Conservation (phyloP, 2,113 vertebrate genomes). For the Lagopus muta region DNA sequence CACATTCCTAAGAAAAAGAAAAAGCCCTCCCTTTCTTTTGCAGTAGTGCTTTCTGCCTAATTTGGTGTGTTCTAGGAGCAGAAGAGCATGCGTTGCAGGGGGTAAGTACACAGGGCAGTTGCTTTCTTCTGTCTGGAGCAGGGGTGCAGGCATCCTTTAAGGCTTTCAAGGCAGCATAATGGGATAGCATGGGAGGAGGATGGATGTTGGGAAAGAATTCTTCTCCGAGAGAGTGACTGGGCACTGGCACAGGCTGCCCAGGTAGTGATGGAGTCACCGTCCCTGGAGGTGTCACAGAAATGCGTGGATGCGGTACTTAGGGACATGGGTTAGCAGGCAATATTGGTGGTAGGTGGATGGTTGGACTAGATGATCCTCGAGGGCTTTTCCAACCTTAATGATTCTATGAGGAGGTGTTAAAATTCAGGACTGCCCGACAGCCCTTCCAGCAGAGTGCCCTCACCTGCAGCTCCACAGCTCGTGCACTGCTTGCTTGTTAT, state of each 20-base stretch:
- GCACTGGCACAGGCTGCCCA: too few relatives aligned
- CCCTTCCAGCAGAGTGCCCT: background rate
- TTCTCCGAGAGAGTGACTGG: too few relatives aligned
- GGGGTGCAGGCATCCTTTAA: background rate
- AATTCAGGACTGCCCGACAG: background rate
- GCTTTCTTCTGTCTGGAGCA: background rate
- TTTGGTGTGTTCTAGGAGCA: background rate
- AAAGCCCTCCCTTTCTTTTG: background rate
- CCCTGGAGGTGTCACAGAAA: too few relatives aligned
- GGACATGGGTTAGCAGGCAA: too few relatives aligned
- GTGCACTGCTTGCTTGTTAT: background rate
- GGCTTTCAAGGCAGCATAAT: background rate
- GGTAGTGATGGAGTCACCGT: too few relatives aligned
- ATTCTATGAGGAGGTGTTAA: background rate
- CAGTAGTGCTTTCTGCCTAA: conserved; percentile 2
- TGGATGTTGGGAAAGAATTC: too few relatives aligned
- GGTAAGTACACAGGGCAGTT: fast-evolving
- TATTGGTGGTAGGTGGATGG: too few relatives aligned
- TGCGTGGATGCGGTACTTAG: too few relatives aligned
- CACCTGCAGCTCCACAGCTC: background rate
- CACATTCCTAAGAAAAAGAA: conserved; percentile 18
- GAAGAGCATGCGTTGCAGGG: background rate
- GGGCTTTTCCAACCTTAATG: too few relatives aligned
- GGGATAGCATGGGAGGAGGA: background rate
- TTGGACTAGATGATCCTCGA: too few relatives aligned